Conservation (phyloP, 2,888 invertebrate genomes). For the Lasioglossum malachurum region DNA sequence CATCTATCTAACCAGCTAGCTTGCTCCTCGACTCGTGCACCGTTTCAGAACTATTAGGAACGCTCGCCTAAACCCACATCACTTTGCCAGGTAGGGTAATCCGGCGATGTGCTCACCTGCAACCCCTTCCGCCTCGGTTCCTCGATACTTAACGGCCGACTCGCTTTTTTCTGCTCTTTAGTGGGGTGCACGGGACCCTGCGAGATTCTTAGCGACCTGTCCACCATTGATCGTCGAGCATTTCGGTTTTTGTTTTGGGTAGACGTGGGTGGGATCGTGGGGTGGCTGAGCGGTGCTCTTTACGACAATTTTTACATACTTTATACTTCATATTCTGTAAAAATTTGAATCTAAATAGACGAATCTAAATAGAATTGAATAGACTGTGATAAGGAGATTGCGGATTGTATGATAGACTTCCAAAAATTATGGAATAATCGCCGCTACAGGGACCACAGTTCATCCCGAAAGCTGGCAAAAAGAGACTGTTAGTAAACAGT, state of each 20-base stretch:
- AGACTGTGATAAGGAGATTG: too few species aligned
- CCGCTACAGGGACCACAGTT: neutral
- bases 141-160: constrained; percentile 45
- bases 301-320: neutral
- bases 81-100: constrained; percentile 71
- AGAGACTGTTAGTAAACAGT: neutral
- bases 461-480: neutral
- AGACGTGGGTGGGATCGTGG: neutral
- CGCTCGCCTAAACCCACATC: constrained; percentile 74
- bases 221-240: neutral
- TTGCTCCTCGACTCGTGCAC: constrained; percentile 73
- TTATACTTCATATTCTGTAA: neutral
- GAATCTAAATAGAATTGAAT: too few species aligned
- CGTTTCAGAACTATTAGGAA: constrained; percentile 82
- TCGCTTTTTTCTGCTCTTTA: constrained; percentile 13
- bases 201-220: neutral
- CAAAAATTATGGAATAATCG: neutral
- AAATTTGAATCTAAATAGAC: too few species aligned
- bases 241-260: neutral
- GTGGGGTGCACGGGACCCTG: neutral
- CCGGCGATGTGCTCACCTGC: constrained; percentile 70
- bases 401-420: neutral
- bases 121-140: constrained; percentile 41
- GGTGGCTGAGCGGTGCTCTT: too few species aligned
- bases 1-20: constrained; percentile 64